Conservation (phyloP, 2,888 invertebrate species). For the Thecophora atra region DNA sequence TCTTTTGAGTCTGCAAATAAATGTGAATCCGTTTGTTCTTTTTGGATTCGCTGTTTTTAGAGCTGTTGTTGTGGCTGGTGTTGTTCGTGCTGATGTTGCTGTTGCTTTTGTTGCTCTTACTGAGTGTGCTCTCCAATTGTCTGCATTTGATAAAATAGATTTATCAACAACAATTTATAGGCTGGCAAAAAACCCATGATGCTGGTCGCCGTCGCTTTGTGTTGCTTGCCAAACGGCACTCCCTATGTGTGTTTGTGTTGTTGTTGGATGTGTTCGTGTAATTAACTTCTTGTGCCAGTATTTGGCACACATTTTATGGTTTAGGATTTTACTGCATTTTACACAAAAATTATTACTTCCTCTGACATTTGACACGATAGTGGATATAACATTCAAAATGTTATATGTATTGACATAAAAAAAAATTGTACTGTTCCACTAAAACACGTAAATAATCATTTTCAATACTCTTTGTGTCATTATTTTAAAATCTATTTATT, state of each 20-base stretch:
- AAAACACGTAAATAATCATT: no score
- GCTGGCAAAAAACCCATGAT: slow-evolving; percentile 33
- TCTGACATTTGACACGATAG: no score
- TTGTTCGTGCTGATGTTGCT: slow-evolving; percentile 8
- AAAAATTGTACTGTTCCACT: no score
- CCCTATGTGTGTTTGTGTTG: slow-evolving; percentile 31
- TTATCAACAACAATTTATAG: slow-evolving; percentile 56
- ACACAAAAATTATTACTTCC: neutral
- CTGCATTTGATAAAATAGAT: slow-evolving; percentile 51
- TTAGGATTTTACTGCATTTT: neutral
- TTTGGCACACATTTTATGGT: neutral
- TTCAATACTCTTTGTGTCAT: no score
- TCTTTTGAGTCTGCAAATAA: slow-evolving; percentile 38
- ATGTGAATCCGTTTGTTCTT: neutral
- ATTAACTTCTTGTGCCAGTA: neutral
- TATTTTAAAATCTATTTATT: no score
- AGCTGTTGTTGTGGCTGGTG: slow-evolving; percentile 20
- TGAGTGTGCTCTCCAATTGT: slow-evolving; percentile 38
- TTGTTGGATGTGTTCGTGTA: neutral
- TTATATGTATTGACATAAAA: no score
- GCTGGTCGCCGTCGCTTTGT: neutral
- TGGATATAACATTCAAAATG: no score
- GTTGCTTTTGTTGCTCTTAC: slow-evolving; percentile 2
- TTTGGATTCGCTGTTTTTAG: neutral
- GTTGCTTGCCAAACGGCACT: slow-evolving; percentile 39